Percentiles rank a stretch among this genome's conserved stretches.
phyloP scores from a whole-genome alignment of 2,113 vertebrate genomes.

The Carlito syrichta region DNA sequence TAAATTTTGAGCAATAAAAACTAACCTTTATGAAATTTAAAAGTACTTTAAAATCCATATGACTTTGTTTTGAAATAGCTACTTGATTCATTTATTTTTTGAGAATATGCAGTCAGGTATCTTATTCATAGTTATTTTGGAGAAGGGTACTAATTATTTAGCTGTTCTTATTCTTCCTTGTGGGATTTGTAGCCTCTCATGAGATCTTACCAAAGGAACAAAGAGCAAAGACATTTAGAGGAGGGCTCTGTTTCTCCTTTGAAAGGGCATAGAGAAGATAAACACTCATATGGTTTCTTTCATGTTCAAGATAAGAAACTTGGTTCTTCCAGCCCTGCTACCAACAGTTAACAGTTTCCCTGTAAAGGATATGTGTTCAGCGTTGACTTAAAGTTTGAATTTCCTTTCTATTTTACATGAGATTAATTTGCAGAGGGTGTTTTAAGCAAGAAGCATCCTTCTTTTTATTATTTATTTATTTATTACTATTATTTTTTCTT shows the following conservation, averaged over 20 bases:
- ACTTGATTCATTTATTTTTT: not conserved
- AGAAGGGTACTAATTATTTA: not conserved
- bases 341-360: not conserved
- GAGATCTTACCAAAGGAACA: not conserved
- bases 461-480: no score
- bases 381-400: not conserved
- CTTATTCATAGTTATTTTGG: not conserved
- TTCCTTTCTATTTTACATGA: slow-evolving; percentile 2
- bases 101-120: not conserved
- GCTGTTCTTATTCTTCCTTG: not conserved
- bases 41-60: not conserved
- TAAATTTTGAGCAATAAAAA: slow-evolving; percentile 19
- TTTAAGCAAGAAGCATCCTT: not conserved
- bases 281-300: slow-evolving; percentile 30
- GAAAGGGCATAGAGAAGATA: not conserved
- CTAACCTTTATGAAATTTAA: not conserved
- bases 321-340: not conserved
- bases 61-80: not conserved
- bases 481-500: no score
- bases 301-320: not conserved
- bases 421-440: not conserved
- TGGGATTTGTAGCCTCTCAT: not conserved
- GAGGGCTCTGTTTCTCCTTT: slow-evolving; percentile 4
- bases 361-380: not conserved
- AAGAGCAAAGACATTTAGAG: slow-evolving; percentile 49